Conservation (phyloP, 2,888 invertebrate genomes). For the Brenthis daphne region DNA sequence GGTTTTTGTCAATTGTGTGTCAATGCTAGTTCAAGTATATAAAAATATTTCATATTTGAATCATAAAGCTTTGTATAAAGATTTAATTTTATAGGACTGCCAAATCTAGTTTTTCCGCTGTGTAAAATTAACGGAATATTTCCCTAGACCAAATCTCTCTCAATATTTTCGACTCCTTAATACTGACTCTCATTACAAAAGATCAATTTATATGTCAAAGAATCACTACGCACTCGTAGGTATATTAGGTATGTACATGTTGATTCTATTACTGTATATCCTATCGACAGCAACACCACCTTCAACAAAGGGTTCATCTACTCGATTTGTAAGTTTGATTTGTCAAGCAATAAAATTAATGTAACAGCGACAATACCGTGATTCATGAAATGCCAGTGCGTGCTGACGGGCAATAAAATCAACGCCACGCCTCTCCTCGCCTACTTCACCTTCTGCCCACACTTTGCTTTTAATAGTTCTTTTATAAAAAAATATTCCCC, state of each 20-base stretch:
- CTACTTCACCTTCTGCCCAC: conserved; percentile 2
- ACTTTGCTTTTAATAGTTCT: background rate
- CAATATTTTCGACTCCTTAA: background rate
- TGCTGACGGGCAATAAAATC: conserved; percentile 35
- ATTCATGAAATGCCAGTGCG: conserved; percentile 41
- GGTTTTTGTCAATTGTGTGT: too few species aligned
- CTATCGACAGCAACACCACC: too few species aligned
- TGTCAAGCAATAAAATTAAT: conserved; percentile 34
- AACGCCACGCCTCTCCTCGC: conserved; percentile 33
- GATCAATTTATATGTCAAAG: background rate
- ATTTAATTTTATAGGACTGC: too few species aligned
- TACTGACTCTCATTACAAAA: background rate
- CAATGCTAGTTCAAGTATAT: too few species aligned
- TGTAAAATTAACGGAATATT: too few species aligned
- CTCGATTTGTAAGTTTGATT: conserved; percentile 33
- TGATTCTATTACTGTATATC: too few species aligned
- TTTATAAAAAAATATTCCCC: too few species aligned
- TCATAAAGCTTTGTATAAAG: too few species aligned
- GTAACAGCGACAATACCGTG: conserved; percentile 41
- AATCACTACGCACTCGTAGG: background rate
- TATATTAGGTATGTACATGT: too few species aligned
- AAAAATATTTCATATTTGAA: too few species aligned
- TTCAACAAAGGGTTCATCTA: conserved; percentile 10
- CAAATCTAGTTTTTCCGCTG: too few species aligned
- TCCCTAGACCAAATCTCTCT: too few species aligned